Percentiles rank a stretch among this genome's conserved stretches.
These are phyloP conservation scores for Anguilla marmorata DNA, from an alignment of 2,797 vertebrate species.

Conservation along the genomic window DNA sequence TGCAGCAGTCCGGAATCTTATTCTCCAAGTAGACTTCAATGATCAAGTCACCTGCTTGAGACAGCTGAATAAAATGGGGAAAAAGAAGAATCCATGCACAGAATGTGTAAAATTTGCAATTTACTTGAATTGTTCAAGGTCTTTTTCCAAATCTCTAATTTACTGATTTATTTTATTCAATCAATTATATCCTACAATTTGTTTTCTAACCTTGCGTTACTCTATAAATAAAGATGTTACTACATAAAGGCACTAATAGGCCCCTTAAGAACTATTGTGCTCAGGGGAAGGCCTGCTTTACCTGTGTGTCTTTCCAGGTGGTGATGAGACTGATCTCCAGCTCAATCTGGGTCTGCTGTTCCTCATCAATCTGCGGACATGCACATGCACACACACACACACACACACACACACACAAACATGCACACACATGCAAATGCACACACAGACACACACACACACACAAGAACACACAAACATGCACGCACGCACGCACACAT, in stretches of 20 bases:
- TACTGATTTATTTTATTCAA: too few species aligned
- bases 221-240: background rate
- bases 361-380: slow-evolving; percentile 84
- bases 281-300: slow-evolving; percentile 51
- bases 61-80: slow-evolving; percentile 73
- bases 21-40: slow-evolving; percentile 93
- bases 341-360: slow-evolving; percentile 94
- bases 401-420: slow-evolving; percentile 6
- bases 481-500: background rate
- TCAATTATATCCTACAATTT: background rate
- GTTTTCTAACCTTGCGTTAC: background rate
- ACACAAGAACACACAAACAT: background rate
- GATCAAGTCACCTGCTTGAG: slow-evolving; percentile 95
- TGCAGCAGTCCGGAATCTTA: slow-evolving; percentile 88
- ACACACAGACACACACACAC: background rate
- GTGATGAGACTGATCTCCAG: slow-evolving; percentile 95
- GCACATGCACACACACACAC: background rate
- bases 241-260: too few species aligned
- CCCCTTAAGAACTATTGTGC: background rate
- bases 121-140: too few species aligned
- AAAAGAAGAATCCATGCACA: background rate
- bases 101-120: too few species aligned
- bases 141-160: too few species aligned
- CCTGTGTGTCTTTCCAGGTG: slow-evolving; percentile 96
- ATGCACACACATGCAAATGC: background rate